Conservation (phyloP, 2,797 vertebrate genomes). For the Balearica regulorum region DNA sequence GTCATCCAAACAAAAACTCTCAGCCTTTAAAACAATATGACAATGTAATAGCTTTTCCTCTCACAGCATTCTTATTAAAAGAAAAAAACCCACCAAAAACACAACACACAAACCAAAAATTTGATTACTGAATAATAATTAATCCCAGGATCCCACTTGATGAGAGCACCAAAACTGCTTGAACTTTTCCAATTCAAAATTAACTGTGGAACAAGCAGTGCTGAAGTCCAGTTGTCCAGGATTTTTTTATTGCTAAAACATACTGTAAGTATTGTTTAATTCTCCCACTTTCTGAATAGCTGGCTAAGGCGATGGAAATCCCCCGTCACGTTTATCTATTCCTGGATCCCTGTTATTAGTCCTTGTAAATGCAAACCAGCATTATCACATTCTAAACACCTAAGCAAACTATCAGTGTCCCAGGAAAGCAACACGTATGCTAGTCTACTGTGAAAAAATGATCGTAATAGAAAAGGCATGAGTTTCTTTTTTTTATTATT, state of each 20-base stretch:
- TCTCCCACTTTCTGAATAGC: constrained; percentile 4
- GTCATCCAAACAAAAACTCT: constrained; percentile 13
- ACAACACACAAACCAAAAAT: background rate
- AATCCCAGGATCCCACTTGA: constrained; percentile 25
- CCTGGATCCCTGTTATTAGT: constrained; percentile 8
- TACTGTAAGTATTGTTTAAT: constrained; percentile 5
- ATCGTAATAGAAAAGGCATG: background rate
- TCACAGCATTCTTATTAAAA: background rate
- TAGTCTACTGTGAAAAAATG: background rate
- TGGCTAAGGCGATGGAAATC: constrained; percentile 58
- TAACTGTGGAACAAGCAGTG: constrained; percentile 32
- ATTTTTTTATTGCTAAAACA: constrained; percentile 35
- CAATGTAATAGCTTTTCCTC: constrained; percentile 2
- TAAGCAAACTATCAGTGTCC: background rate
- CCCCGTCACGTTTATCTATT: constrained; percentile 39
- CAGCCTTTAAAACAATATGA: background rate
- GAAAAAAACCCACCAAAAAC: background rate
- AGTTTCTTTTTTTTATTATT: background rate
- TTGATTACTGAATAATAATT: constrained; percentile 53
- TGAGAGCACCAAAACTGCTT: constrained; percentile 25
- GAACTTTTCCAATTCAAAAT: constrained; percentile 45
- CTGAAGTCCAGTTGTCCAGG: constrained; percentile 43
- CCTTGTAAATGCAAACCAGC: constrained; percentile 35
- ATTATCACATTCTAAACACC: constrained; percentile 20
- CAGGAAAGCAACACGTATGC: background rate